These are phyloP conservation scores for Amphipyra berbera DNA, from an alignment of 2,888 invertebrate species.

Conservation along the genomic window DNA sequence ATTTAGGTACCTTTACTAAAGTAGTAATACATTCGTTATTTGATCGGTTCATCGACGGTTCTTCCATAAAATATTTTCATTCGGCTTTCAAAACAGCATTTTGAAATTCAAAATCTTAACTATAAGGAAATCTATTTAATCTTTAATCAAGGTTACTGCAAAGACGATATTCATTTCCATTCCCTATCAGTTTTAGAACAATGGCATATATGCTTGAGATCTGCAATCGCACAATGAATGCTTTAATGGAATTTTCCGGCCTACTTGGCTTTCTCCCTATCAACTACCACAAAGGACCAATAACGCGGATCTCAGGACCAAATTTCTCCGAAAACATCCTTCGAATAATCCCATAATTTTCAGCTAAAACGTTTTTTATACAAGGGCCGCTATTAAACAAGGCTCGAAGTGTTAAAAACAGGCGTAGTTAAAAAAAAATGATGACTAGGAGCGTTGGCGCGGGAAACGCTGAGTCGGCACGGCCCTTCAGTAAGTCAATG, in stretches of 20 bases:
- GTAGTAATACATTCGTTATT: too few relatives aligned
- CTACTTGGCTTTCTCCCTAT: conserved; percentile 34
- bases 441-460: conserved; percentile 46
- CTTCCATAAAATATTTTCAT: too few relatives aligned
- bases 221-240: conserved; percentile 35
- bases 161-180: conserved; percentile 1
- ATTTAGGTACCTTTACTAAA: too few relatives aligned
- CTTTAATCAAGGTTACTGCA: too few relatives aligned
- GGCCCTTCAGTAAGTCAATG: conserved; percentile 66
- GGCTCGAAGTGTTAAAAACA: conserved; percentile 52
- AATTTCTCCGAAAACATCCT: conserved; percentile 31
- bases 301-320: conserved; percentile 26
- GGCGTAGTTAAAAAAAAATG: conserved; percentile 59
- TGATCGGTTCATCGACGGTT: too few relatives aligned
- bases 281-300: conserved; percentile 51
- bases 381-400: conserved; percentile 50
- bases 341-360: conserved; percentile 50
- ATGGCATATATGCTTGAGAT: conserved; percentile 31
- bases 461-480: conserved; percentile 53
- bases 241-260: conserved; percentile 41
- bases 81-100: too few relatives aligned
- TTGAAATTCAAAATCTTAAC: too few relatives aligned
- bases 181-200: conserved; percentile 8
- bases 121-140: too few relatives aligned
- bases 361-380: conserved; percentile 53